Percentiles rank a stretch among this genome's conserved stretches.
phyloP scores from a whole-genome alignment of 2,888 invertebrate species.

The Ariolimax columbianus region DNA sequence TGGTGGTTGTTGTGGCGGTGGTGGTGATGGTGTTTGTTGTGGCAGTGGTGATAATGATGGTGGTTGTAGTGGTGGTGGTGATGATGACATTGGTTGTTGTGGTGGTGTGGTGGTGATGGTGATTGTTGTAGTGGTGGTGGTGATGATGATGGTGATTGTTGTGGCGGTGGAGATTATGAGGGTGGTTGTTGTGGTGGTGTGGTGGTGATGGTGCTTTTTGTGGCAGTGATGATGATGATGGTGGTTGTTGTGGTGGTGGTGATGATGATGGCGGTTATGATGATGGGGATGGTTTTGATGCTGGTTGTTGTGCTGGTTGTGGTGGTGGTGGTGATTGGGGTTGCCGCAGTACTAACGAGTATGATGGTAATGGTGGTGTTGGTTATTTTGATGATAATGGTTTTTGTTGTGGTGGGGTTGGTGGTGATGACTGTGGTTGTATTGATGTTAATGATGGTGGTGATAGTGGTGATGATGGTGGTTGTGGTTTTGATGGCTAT shows the following conservation, averaged over 20 bases:
- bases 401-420: no score
- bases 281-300: background rate
- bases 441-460: slow-evolving; percentile 37
- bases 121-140: background rate
- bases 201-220: background rate
- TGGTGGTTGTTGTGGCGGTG: no score
- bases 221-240: slow-evolving; percentile 4
- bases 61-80: background rate
- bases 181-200: background rate
- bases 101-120: no score
- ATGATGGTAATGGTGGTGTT: background rate
- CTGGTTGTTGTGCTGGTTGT: background rate
- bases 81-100: background rate
- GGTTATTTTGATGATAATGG: no score
- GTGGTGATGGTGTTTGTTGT: background rate
- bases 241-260: no score
- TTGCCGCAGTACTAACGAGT: no score
- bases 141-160: background rate
- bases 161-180: background rate
- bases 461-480: slow-evolving; percentile 28
- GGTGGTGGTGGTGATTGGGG: no score
- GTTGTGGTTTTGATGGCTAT: slow-evolving; percentile 45
- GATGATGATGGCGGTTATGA: no score
- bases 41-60: background rate
- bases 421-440: no score